phyloP scores from a whole-genome alignment of 2,113 vertebrate species.

The Macaca nemestrina region DNA sequence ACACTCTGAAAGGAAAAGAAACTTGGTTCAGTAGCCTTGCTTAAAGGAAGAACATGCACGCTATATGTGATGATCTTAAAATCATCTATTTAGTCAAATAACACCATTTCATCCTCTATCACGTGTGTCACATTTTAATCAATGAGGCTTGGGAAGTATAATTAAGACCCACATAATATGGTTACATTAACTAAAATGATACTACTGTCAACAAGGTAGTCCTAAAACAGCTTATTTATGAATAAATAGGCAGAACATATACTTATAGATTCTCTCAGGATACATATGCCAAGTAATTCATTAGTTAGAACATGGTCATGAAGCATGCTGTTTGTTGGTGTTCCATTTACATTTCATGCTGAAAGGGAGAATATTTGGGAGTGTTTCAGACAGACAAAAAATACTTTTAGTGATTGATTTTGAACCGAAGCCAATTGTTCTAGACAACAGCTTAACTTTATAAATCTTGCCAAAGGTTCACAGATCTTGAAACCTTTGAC shows the following conservation, averaged over 20 bases:
- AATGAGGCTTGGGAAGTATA: background rate
- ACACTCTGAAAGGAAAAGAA: background rate
- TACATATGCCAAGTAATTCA: background rate
- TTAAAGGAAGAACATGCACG: background rate
- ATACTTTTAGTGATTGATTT: slow-evolving; percentile 44
- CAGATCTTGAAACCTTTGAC: slow-evolving; percentile 47
- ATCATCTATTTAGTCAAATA: background rate
- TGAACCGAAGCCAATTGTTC: slow-evolving; percentile 53
- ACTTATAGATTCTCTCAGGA: background rate
- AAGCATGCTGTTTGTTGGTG: background rate
- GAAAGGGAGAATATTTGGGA: background rate
- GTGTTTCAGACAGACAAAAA: slow-evolving; percentile 52
- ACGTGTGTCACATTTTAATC: background rate
- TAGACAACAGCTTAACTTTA: slow-evolving; percentile 45
- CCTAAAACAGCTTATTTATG: background rate
- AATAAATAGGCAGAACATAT: background rate
- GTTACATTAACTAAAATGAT: background rate
- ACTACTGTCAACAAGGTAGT: background rate
- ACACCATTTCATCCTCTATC: background rate
- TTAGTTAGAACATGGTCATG: background rate
- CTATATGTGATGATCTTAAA: background rate
- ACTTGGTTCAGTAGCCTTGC: background rate
- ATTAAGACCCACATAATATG: background rate
- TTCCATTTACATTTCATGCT: background rate
- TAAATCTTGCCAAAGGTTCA: slow-evolving; percentile 54